A percentile compares a stretch with the other conserved stretches of the same genome.
Conservation (phyloP, 2,888 invertebrate genomes). For the Pemphredon lugubris region DNA sequence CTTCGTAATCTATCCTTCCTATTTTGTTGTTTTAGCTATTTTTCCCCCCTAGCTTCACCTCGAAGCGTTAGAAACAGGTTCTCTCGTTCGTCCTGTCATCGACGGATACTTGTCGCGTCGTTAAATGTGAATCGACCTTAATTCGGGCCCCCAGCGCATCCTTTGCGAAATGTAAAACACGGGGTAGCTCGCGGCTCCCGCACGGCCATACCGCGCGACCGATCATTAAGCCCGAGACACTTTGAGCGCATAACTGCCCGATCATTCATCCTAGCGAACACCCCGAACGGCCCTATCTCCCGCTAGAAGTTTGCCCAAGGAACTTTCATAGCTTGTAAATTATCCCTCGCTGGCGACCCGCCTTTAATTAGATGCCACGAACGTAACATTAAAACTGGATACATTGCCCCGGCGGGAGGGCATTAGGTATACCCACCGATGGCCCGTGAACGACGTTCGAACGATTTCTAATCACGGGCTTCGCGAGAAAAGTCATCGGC, state of each 20-base stretch:
- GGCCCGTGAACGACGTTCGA: constrained; percentile 10
- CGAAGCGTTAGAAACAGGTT: not conserved
- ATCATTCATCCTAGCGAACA: constrained; percentile 51
- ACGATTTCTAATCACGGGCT: constrained; percentile 37
- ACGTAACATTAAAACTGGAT: constrained; percentile 32
- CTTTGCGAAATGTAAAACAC: constrained; percentile 35
- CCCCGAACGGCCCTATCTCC: constrained; percentile 41
- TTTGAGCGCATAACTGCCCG: constrained; percentile 48
- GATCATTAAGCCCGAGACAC: constrained; percentile 48
- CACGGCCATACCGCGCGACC: constrained; percentile 22
- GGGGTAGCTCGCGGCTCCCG: constrained; percentile 34
- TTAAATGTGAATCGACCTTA: constrained; percentile 36
- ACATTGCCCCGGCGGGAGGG: constrained; percentile 4
- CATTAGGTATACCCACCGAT: constrained; percentile 19
- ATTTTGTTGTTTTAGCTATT: too few species aligned
- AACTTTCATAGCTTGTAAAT: constrained; percentile 44
- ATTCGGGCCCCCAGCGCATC: constrained; percentile 19
- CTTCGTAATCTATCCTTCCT: too few species aligned
- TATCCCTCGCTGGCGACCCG: constrained; percentile 33
- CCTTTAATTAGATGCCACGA: constrained; percentile 43
- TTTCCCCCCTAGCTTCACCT: too few species aligned
- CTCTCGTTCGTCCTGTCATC: not conserved
- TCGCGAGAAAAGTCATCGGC: not conserved
- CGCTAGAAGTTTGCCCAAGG: constrained; percentile 23
- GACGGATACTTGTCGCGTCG: constrained; percentile 13